Evolutionary conservation across 1,140 invertebrate species (phyloP).

Genomic region (Papilio polyxenes): DNA sequence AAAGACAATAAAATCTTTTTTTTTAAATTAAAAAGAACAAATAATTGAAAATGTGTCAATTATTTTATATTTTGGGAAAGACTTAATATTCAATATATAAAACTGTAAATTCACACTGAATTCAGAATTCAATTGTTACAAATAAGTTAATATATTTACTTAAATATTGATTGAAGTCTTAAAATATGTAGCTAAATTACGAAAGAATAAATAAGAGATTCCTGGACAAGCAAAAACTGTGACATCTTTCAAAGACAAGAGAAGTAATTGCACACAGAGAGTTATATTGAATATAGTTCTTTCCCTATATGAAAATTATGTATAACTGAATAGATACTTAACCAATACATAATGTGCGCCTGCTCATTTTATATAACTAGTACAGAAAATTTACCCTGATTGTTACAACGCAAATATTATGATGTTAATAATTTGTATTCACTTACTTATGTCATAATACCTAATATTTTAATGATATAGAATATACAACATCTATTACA

Average conservation of each 20-base stretch:
- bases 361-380: background rate
- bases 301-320: background rate
- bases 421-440: background rate
- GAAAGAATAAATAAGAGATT: background rate
- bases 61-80: background rate
- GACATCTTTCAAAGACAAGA: background rate
- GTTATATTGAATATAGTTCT: no score
- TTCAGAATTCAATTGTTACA: no score
- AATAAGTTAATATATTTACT: background rate
- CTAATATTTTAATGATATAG: background rate
- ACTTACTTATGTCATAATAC: background rate
- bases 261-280: background rate
- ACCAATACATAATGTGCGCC: background rate
- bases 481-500: background rate
- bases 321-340: background rate
- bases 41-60: no score
- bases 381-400: background rate
- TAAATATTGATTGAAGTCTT: no score
- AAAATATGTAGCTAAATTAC: background rate
- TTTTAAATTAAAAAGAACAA: no score
- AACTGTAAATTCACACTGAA: no score
- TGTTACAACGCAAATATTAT: background rate
- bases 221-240: background rate
- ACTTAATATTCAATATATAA: background rate
- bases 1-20: no score